Base-by-base conservation (phyloP, 2,797 vertebrate species). In the Chromis chromis region DNA sequence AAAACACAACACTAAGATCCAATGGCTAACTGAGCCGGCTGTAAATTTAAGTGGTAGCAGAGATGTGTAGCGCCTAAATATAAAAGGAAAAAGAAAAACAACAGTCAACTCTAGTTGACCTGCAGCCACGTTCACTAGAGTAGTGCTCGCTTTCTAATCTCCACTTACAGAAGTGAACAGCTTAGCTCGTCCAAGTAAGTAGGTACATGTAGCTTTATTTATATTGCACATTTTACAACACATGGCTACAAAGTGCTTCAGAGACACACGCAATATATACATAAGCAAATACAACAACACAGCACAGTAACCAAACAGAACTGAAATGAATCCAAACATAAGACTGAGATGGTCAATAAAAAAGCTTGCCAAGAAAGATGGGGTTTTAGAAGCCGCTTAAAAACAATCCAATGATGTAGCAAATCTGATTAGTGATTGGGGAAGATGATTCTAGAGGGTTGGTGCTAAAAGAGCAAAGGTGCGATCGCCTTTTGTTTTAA, bases 141-240 rank as follows among this genome's bases (percentile, higher is more conserved):
- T 5, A 24, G 68, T 59, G 70, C 56, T 79, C 11, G n/a, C 64
- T 59, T 65, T 78, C 59, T 84, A 83, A 88, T 85, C 74, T 70
- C 56, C 31, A 67, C 46, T 81, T 77, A 70, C 56, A 68, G 59
- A 79, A 25, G 61, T 52, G 63, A 25, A 62, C 62, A 74, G 84
- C 71, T 89, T 70, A 89, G 70, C 33, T 65, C 17, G 24, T 79
- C 66, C 84, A 78, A 82, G 42, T 33, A 33, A 33, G 33, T 12
- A 36, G 33, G 9, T 10, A 36, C 33, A 7, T 36, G 11, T 11
- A 36, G 33, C 9, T 36, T 36, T 36, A 36, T 36, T 36, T 36
- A 36, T 36, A 36, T 11, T 12, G 33, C 33, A 11, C 33, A 12
- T 36, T 36, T 36, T 36, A 36, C 33, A 36, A 11, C 33, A 36